These are phyloP conservation scores for Ctenochaetus hawaiiensis DNA, from an alignment of 2,797 vertebrate genomes.

Conservation along the genomic window DNA sequence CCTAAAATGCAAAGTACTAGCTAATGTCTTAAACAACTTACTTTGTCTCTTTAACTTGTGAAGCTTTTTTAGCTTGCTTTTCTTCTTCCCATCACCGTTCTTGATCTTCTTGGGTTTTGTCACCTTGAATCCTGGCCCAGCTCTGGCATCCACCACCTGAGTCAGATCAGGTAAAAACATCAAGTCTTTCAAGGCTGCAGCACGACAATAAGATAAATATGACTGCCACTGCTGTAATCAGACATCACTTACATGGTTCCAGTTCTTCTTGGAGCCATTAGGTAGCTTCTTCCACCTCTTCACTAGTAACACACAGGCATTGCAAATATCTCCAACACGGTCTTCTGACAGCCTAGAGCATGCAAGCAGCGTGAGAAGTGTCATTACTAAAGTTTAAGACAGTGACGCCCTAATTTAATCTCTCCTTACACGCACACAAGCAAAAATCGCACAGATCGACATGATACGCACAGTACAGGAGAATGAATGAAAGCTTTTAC, in stretches of 20 bases:
- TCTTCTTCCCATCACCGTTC: constrained; percentile 85
- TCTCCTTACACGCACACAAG: background rate
- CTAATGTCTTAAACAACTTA: constrained; percentile 65
- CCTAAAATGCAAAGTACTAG: background rate
- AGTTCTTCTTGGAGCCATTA: constrained; percentile 89
- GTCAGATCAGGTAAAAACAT: constrained; percentile 11
- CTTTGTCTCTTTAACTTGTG: constrained; percentile 89
- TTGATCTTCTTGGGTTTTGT: constrained; percentile 90
- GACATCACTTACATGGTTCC: constrained; percentile 85
- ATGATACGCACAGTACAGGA: background rate
- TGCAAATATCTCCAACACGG: constrained; percentile 89
- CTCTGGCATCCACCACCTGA: constrained; percentile 90
- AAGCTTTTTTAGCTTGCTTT: constrained; percentile 86
- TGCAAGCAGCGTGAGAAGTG: background rate
- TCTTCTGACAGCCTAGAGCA: constrained; percentile 83
- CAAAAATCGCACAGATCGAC: background rate
- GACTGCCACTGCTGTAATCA: background rate
- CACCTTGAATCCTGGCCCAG: constrained; percentile 89
- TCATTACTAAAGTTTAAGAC: background rate
- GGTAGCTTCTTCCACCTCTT: constrained; percentile 90
- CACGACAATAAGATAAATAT: background rate
- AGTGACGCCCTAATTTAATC: background rate
- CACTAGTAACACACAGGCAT: constrained; percentile 88
- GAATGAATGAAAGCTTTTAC: constrained; percentile 69
- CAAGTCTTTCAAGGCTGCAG: background rate